phyloP scores from a whole-genome alignment of 2,888 invertebrate species.

The Agrotis clavis region DNA sequence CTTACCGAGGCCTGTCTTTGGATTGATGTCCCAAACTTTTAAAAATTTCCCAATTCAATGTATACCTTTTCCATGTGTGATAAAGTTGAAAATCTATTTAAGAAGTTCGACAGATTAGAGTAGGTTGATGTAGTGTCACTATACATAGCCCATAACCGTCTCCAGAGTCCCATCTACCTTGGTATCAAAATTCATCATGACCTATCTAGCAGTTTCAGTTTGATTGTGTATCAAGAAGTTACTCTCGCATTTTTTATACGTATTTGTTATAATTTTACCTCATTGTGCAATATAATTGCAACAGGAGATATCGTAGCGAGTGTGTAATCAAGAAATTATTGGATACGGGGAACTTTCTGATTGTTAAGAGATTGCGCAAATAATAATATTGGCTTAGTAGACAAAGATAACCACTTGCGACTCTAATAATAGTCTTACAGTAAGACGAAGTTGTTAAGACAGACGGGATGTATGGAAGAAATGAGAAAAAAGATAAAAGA shows the following conservation, averaged over 20 bases:
- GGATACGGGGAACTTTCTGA: conserved; percentile 17
- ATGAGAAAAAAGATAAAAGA: no score
- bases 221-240: neutral
- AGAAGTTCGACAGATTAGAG: no score
- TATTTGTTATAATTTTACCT: neutral
- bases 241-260: neutral
- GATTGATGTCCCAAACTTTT: no score
- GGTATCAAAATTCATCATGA: no score
- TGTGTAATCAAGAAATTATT: conserved; percentile 13
- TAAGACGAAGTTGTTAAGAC: neutral
- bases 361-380: conserved; percentile 2
- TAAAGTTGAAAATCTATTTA: no score
- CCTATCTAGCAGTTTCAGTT: no score
- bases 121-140: no score
- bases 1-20: no score
- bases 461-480: neutral
- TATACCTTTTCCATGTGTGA: no score
- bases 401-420: neutral
- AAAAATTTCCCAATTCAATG: no score
- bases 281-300: conserved; percentile 3
- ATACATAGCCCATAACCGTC: no score
- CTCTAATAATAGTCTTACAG: neutral
- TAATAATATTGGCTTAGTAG: neutral
- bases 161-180: no score
- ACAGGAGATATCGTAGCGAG: neutral